Base-by-base conservation (phyloP, 2,113 vertebrate species). In the Leucopsar rothschildi region DNA sequence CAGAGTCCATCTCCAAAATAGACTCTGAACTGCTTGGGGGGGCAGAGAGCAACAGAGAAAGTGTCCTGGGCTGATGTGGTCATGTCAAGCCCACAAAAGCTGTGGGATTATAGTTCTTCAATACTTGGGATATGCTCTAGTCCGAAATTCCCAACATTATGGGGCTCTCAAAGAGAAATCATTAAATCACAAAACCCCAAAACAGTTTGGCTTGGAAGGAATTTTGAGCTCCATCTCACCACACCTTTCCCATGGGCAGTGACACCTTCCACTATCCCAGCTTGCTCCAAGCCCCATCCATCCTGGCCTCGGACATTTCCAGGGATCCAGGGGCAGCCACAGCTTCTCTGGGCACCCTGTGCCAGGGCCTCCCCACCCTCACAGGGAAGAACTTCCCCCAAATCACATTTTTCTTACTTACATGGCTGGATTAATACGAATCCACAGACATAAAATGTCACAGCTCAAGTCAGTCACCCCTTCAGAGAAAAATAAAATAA, bases 281-380 rank as follows among this genome's bases (percentile, higher is more conserved):
- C 3, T 0, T 10, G 4, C 19, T 57, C 50, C 60, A 56, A 40
- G 29, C 19, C 24, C 40, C 0, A 0, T 57, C 70, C 82, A 57
- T 0, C 6, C 24, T 75, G 60, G 13, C 20, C 31, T 42, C 13
- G 52, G 31, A 6, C 35, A 25, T 2, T 57, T 0, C 29, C 29
- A 66, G 52, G 42, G 42, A 66, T 75, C 50, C 69, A 47, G 70
- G 35, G 35, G 29, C 52, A 75, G 70, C 60, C 60, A 57, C 82
- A 85, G 70, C 57, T 73, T 9, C 70, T 49, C 60, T 75, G 82
- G 24, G 70, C 24, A 65, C 35, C 70, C 70, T 75, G 50, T 65
- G 70, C 60, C 69, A 72, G 39, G 22, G n/a, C n/a, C 40, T 40
- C 0, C 0, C 13, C 17, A 33, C 25, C 25, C 23, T 53, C 27